Evolutionary conservation across 37 sponge, comb jelly and placozoan genomes (phyloP).

Genomic region (Halichondria panicea): DNA sequence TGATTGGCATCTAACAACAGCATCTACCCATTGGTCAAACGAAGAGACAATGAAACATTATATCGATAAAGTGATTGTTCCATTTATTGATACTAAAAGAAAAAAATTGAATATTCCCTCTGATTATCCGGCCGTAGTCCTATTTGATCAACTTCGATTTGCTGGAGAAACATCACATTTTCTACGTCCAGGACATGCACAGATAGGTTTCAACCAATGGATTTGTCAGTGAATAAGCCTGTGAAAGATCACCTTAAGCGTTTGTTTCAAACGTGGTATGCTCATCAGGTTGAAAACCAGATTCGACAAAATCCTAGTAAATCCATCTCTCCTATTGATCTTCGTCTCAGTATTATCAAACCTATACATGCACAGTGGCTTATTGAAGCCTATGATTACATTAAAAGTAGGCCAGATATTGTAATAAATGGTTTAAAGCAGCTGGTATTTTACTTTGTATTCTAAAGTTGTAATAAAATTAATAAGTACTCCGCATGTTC

Average conservation of each 20-base stretch:
- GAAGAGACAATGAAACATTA: slow-evolving; percentile 31
- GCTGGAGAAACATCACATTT: too few species aligned
- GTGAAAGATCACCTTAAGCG: slow-evolving; percentile 28
- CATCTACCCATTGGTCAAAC: slow-evolving; percentile 47
- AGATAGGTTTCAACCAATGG: slow-evolving; percentile 26
- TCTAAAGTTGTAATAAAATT: too few species aligned
- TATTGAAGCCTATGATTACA: too few species aligned
- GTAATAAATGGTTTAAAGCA: too few species aligned
- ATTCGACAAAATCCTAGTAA: too few species aligned
- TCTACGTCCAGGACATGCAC: slow-evolving; percentile 19
- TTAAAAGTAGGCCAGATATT: too few species aligned
- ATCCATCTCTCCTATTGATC: too few species aligned
- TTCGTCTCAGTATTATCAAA: too few species aligned
- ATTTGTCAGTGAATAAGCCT: slow-evolving; percentile 35
- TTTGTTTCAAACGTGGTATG: slow-evolving; percentile 34
- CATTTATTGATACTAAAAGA: slow-evolving; percentile 13
- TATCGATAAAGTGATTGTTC: slow-evolving; percentile 23
- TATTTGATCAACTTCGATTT: slow-evolving; percentile 26
- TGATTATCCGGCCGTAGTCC: slow-evolving; percentile 9
- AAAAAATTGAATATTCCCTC: slow-evolving; percentile 2
- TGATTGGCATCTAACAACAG: slow-evolving; percentile 37
- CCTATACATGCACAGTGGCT: too few species aligned
- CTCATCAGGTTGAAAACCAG: slow-evolving; percentile 34
- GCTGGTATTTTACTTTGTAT: too few species aligned
- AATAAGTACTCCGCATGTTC: too few species aligned